Conservation (phyloP, 2,888 invertebrate genomes). For the Orthosia cruda region DNA sequence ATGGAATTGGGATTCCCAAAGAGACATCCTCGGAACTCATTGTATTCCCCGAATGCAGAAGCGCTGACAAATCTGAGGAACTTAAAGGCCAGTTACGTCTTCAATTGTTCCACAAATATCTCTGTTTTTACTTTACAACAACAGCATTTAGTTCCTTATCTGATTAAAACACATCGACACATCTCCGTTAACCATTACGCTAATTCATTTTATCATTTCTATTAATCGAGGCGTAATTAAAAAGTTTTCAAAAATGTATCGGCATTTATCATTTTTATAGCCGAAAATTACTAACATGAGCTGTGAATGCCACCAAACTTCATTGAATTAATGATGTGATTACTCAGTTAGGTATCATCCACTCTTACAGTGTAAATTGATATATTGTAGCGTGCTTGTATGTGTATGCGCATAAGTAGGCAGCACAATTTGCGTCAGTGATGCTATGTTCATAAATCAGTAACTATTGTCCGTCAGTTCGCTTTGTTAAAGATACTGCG, state of each 20-base stretch:
- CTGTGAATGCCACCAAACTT: conserved; percentile 35
- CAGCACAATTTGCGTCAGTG: conserved; percentile 65
- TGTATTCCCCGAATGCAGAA: conserved; percentile 46
- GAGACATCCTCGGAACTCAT: conserved; percentile 47
- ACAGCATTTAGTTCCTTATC: neutral
- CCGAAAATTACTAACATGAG: conserved; percentile 50
- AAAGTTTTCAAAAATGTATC: conserved; percentile 15
- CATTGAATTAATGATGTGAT: conserved; percentile 48
- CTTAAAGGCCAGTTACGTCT: conserved; percentile 46
- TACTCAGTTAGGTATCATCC: conserved; percentile 16
- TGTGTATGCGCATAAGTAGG: conserved; percentile 45
- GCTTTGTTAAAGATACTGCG: conserved; percentile 55
- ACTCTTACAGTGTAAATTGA: conserved; percentile 29
- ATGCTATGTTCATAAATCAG: conserved; percentile 65
- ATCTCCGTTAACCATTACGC: conserved; percentile 15
- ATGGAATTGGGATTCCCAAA: conserved; percentile 44
- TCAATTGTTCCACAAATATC: conserved; percentile 47
- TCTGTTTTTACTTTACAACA: conserved; percentile 11
- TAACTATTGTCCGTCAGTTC: conserved; percentile 54
- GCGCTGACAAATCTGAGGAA: conserved; percentile 49
- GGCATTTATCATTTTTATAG: conserved; percentile 54
- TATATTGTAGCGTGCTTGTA: conserved; percentile 22
- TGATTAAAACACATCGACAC: neutral
- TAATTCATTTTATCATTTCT: conserved; percentile 42
- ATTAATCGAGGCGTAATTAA: conserved; percentile 40